phyloP scores from a whole-genome alignment of 1,140 invertebrate species.

The Amphibalanus amphitrite region DNA sequence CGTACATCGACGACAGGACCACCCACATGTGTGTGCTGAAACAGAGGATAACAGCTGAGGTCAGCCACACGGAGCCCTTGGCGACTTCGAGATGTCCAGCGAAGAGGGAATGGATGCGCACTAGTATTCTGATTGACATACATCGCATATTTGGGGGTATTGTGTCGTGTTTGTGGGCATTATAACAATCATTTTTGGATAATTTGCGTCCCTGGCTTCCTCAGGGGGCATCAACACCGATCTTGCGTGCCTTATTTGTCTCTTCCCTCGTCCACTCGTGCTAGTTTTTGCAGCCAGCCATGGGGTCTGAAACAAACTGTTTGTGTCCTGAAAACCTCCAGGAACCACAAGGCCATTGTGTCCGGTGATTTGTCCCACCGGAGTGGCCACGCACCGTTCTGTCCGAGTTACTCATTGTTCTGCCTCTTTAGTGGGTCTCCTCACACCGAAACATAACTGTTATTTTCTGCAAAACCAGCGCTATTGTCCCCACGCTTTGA shows the following conservation, averaged over 20 bases:
- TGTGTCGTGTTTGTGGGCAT: too few species aligned
- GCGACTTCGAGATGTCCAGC: not conserved
- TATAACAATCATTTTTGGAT: conserved; percentile 1
- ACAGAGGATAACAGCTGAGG: conserved; percentile 13
- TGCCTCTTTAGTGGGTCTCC: too few species aligned
- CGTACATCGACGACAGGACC: conserved; percentile 37
- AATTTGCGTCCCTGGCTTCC: not conserved
- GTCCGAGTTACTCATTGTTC: too few species aligned
- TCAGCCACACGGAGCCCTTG: not conserved
- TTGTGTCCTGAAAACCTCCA: too few species aligned
- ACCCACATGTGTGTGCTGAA: conserved; percentile 38
- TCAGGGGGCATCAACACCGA: conserved; percentile 10
- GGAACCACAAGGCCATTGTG: too few species aligned
- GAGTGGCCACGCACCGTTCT: not conserved
- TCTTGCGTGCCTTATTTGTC: not conserved
- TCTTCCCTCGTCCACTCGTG: not conserved
- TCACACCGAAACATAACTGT: too few species aligned
- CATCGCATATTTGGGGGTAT: not conserved
- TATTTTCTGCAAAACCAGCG: too few species aligned
- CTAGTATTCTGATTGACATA: conserved; percentile 6
- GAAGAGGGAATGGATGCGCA: not conserved
- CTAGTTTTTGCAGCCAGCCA: too few species aligned
- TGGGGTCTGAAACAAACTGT: too few species aligned
- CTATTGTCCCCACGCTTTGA: too few species aligned
- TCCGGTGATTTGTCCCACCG: not conserved